These are phyloP conservation scores for Micrasema minimum DNA, from an alignment of 1,140 invertebrate species.

Conservation along the genomic window DNA sequence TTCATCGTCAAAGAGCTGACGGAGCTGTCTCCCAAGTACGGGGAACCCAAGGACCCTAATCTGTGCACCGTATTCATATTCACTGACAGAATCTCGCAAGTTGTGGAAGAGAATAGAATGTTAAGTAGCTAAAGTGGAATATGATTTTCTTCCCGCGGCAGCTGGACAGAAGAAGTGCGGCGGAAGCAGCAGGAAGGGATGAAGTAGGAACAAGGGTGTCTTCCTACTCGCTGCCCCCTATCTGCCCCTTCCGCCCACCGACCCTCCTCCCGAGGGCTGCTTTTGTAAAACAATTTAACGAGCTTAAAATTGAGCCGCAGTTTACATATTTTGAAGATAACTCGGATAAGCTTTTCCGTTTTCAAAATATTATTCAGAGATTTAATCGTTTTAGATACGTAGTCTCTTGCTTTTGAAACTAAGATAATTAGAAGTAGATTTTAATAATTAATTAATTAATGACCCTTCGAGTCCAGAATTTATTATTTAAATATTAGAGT, in stretches of 20 bases:
- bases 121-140: slow-evolving; percentile 55
- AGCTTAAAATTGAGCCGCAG: slow-evolving; percentile 53
- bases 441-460: too few species aligned
- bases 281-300: slow-evolving; percentile 55
- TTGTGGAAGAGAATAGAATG: slow-evolving; percentile 51
- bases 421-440: too few species aligned
- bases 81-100: slow-evolving; percentile 45
- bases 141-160: slow-evolving; percentile 52
- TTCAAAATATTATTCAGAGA: slow-evolving; percentile 19
- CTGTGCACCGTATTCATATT: slow-evolving; percentile 52
- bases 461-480: too few species aligned
- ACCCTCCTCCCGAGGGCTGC: too few species aligned
- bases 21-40: neutral
- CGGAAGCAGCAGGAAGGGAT: slow-evolving; percentile 7
- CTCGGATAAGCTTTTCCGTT: slow-evolving; percentile 16
- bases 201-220: slow-evolving; percentile 9
- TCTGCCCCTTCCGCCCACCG: slow-evolving; percentile 25
- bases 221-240: slow-evolving; percentile 25
- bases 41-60: slow-evolving; percentile 34
- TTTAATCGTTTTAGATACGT: slow-evolving; percentile 10
- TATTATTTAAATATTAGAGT: neutral
- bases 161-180: slow-evolving; percentile 47
- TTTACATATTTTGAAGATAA: slow-evolving; percentile 37
- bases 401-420: neutral
- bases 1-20: slow-evolving; percentile 29